Evolutionary conservation across 1,140 invertebrate species (phyloP), one percentile per base, ranked within the genome.

Genomic region (Euglossa dilemma): DNA sequence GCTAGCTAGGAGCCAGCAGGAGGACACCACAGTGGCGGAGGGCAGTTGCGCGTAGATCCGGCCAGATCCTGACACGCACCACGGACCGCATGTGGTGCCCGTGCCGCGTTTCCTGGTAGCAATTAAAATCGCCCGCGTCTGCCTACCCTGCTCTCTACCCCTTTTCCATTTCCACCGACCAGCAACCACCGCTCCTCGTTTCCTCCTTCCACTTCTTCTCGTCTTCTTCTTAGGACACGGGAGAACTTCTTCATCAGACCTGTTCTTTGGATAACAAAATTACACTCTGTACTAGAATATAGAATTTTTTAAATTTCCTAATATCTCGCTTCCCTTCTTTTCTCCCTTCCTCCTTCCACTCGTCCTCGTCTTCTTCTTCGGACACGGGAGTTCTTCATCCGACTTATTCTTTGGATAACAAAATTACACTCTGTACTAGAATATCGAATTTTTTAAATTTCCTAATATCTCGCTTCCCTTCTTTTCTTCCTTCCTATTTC

Each of bases 121-220:
- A 77, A 87, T 87, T 87, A 87, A 76, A 83, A 87, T 87, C 75
- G 54, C 64, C 47, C 84, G 50, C 47, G 50, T 71, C n/a, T 8
- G 6, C n/a, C 23, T 16, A 20, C 63, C 4, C 25, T 52, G 14
- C 64, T 66, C 64, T 66, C 76, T 54, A 43, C 52, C 23, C 23
- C 43, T 80, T 75, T 72, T 75, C 50, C n/a, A 16, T 73, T 85
- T 72, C 52, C 71, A 54, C 83, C 59, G 36, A 8, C 14, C 16
- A 63, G 25, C 6, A 66, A 43, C 61, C 28, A 36, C 0, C 57
- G 36, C 28, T 78, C 63, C 63, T 45, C 28, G 54, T 45, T 18
- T 61, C 9, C 20, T 59, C 54, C 5, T 73, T 43, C 28, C 12
- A 0, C 7, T 50, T 23, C 9, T 56, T 43, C 56, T 16, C 14